Base-by-base conservation (phyloP, 2,797 vertebrate species). In the Siniperca undulata region DNA sequence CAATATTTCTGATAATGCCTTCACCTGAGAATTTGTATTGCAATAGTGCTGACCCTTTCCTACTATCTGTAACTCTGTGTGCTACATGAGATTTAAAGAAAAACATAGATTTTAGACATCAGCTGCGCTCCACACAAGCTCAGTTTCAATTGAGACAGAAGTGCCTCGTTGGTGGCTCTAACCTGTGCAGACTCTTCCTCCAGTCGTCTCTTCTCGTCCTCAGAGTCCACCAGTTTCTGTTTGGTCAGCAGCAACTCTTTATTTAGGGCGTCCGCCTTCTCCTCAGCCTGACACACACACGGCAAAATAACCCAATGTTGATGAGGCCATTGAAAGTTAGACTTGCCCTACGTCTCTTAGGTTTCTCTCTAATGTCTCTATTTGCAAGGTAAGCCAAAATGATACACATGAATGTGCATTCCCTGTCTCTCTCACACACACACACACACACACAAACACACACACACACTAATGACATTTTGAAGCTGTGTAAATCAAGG, bases 181-280 rank as follows among this genome's bases (percentile, higher is more conserved):
- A 99, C 99, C 98, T 99, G 98, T 44, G 97, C 97, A 0, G 98
- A 97, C 91, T 99, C 99, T 53, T 98, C 97, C 88, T 98, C 98
- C 71, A 99, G 90, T 69, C 98, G 95, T 42, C 97, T 96, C 91
- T 99, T 99, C 89, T 99, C 99, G 8, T 99, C 98, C 88, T 99
- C 98, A 0, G 98, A 97, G 74, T 99, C 99, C 44, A 99, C 97
- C 90, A 99, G 82, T 88, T 99, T 99, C 94, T 99, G 99, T 92
- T 99, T 99, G 89, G 98, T 99, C 96, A 99, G 97, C 68, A 99
- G 95, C 79, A 99, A 90, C 86, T 99, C 99, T 93, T 99, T 99
- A 92, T 99, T 99, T 78, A 99, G 94, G 36, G 98, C 98, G 17
- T 99, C 99, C 27, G 98, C 96, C 89, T 99, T 99, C 84, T 99